phyloP scores from a whole-genome alignment of 2,888 invertebrate genomes.

The Acrobasis suavella region DNA sequence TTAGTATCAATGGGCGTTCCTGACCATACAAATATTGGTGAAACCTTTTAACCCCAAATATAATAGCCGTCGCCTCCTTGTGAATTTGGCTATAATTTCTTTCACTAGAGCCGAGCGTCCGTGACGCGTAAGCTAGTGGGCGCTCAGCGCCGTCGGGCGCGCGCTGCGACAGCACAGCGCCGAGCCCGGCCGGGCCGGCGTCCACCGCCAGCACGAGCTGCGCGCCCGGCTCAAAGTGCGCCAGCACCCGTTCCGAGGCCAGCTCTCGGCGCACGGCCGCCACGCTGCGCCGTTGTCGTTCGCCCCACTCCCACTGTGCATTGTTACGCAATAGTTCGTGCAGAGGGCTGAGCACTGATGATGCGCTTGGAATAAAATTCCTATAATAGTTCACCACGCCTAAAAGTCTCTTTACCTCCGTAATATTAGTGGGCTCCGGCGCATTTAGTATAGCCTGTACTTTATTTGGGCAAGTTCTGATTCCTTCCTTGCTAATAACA shows the following conservation, averaged over 20 bases:
- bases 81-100: too few relatives aligned
- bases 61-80: too few relatives aligned
- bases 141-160: too few relatives aligned
- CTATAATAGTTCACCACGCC: conserved; percentile 40
- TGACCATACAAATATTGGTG: too few relatives aligned
- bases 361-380: conserved; percentile 37
- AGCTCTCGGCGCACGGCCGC: not conserved
- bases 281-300: not conserved
- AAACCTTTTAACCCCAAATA: too few relatives aligned
- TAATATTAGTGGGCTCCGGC: conserved; percentile 25
- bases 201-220: conserved; percentile 19
- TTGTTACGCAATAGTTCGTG: conserved; percentile 24
- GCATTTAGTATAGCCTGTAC: conserved; percentile 36
- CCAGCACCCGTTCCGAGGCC: not conserved
- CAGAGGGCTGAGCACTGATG: conserved; percentile 31
- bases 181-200: too few relatives aligned
- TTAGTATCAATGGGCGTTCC: too few relatives aligned
- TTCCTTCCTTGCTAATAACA: conserved; percentile 30
- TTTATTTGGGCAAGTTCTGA: conserved; percentile 32
- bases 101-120: too few relatives aligned
- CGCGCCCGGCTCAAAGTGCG: not conserved
- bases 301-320: not conserved
- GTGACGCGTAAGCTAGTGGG: too few relatives aligned
- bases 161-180: too few relatives aligned
- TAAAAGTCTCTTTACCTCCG: conserved; percentile 32